Conservation (phyloP, 2,113 vertebrate genomes). For the Phrynosoma blainvillii region DNA sequence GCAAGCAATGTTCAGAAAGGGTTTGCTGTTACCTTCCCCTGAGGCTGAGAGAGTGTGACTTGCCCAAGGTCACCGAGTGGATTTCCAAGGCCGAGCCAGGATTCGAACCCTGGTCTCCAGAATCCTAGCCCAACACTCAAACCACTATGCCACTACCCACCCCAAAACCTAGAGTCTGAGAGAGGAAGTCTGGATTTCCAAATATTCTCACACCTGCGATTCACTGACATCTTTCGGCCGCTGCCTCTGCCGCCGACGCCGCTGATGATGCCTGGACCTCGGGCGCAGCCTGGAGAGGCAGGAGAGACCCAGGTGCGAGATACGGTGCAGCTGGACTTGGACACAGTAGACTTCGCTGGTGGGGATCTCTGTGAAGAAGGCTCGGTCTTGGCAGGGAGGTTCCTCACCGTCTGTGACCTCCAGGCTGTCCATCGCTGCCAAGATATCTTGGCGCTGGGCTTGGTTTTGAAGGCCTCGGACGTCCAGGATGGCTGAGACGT, state of each 20-base stretch:
- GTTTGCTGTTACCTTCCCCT: no score
- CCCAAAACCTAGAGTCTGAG: background rate
- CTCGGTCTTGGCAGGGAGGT: slow-evolving; percentile 62
- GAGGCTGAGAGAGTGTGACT: no score
- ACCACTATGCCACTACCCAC: background rate
- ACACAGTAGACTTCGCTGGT: slow-evolving; percentile 84
- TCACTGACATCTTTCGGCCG: background rate
- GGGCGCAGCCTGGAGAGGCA: slow-evolving; percentile 70
- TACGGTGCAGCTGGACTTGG: slow-evolving; percentile 75
- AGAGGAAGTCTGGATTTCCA: background rate
- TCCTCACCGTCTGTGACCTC: slow-evolving; percentile 63
- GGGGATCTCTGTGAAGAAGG: slow-evolving; percentile 85
- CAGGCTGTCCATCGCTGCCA: slow-evolving; percentile 85
- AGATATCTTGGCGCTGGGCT: slow-evolving; percentile 83
- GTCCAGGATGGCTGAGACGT: slow-evolving; percentile 87
- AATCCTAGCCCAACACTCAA: no score
- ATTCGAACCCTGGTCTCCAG: no score
- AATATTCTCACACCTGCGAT: background rate
- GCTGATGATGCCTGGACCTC: background rate
- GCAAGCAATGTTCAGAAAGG: no score
- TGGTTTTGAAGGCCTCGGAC: slow-evolving; percentile 82
- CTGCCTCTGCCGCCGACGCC: background rate
- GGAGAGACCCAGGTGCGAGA: slow-evolving; percentile 77
- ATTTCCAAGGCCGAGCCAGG: no score
- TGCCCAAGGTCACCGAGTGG: no score